Percentiles rank a stretch among this genome's conserved stretches.
These are phyloP conservation scores for Phortica magna DNA, from an alignment of 2,888 invertebrate species.

Conservation along the genomic window DNA sequence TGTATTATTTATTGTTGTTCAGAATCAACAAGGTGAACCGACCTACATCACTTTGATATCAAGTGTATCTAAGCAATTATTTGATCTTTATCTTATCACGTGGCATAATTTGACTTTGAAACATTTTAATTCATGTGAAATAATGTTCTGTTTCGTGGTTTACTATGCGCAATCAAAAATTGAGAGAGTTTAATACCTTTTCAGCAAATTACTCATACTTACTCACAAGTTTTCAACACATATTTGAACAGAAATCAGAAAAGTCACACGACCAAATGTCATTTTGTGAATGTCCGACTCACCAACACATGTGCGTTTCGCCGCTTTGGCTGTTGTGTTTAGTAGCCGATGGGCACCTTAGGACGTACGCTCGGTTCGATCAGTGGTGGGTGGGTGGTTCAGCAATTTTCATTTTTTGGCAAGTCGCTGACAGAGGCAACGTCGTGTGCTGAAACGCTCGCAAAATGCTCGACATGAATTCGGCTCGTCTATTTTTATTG, in stretches of 20 bases:
- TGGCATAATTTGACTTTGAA: too few species aligned
- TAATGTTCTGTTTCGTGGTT: too few species aligned
- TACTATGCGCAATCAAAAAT: too few species aligned
- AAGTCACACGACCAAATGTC: constrained; percentile 49
- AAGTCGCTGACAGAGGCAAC: constrained; percentile 50
- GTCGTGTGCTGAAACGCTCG: constrained; percentile 27
- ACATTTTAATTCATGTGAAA: too few species aligned
- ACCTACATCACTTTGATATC: too few species aligned
- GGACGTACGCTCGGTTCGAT: not conserved
- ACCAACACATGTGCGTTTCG: not conserved
- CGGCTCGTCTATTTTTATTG: constrained; percentile 1
- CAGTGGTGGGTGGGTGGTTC: not conserved
- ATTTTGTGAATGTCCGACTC: constrained; percentile 1
- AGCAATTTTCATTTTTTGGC: constrained; percentile 44
- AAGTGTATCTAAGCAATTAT: too few species aligned
- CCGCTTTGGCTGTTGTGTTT: not conserved
- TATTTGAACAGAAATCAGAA: constrained; percentile 34
- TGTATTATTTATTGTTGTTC: too few species aligned
- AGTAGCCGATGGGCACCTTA: not conserved
- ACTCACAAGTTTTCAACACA: constrained; percentile 30
- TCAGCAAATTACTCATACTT: not conserved
- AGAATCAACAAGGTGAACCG: too few species aligned
- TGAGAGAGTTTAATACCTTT: too few species aligned
- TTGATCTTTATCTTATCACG: too few species aligned
- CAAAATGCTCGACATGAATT: constrained; percentile 31